Evolutionary conservation across 2,113 vertebrate species (phyloP).

Genomic region (Sciurus niger): DNA sequence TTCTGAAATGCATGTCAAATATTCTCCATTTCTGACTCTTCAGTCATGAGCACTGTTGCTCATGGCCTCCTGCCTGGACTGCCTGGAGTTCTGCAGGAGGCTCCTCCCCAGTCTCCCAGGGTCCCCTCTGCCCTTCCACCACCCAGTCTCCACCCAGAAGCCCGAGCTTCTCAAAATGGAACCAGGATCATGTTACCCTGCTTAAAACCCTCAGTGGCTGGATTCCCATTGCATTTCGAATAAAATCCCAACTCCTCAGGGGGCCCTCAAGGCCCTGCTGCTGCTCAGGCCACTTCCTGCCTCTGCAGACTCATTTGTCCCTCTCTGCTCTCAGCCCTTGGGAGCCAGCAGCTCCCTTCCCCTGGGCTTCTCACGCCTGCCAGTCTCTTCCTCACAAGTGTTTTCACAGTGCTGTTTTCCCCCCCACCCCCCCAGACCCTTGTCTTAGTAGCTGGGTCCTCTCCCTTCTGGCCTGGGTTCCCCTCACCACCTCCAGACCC

Average conservation of each 20-base stretch:
- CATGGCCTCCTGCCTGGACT: not conserved
- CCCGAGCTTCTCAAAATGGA: constrained; percentile 44
- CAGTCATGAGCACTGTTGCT: not conserved
- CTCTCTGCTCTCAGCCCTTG: fast-evolving
- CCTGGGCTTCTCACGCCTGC: not conserved
- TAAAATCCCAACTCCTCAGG: not conserved
- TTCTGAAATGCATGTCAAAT: not conserved
- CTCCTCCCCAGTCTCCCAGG: not conserved
- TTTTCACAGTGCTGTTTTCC: fast-evolving
- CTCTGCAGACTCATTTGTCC: not conserved
- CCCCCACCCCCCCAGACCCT: not conserved
- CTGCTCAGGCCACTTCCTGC: not conserved
- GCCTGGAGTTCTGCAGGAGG: not conserved
- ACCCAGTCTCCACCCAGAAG: not conserved
- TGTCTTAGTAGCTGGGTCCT: not conserved
- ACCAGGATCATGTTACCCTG: not conserved
- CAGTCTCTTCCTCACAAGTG: not conserved
- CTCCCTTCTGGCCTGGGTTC: not conserved
- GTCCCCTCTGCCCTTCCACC: not conserved
- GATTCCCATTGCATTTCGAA: not conserved
- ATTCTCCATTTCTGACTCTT: not conserved
- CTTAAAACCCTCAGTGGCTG: not conserved
- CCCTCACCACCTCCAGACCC: not conserved
- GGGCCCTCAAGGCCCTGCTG: not conserved
- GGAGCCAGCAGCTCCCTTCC: not conserved